Percentiles rank a stretch among this genome's conserved stretches.
phyloP scores from a whole-genome alignment of 2,113 vertebrate genomes.

The Malurus elegans region DNA sequence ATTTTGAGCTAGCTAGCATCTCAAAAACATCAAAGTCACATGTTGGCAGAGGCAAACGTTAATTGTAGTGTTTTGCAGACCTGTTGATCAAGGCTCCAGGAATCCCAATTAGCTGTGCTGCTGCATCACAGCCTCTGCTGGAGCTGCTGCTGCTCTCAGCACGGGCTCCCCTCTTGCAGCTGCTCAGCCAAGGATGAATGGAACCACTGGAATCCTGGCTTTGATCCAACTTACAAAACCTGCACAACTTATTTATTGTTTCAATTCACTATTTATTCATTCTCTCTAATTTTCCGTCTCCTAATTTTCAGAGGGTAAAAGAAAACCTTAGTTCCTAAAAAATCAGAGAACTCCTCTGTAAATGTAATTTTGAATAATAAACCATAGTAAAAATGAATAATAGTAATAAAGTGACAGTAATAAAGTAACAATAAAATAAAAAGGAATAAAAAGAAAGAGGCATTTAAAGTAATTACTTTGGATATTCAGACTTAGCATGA shows the following conservation, averaged over 20 bases:
- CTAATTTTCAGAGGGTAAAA: background rate
- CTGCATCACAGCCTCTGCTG: slow-evolving; percentile 50
- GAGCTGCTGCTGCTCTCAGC: slow-evolving; percentile 49
- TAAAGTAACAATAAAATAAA: slow-evolving; percentile 6
- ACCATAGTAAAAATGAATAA: background rate
- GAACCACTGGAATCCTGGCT: slow-evolving; percentile 32
- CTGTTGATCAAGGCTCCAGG: slow-evolving; percentile 67
- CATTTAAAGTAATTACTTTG: slow-evolving; percentile 22
- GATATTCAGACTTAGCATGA: background rate
- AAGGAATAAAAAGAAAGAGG: background rate
- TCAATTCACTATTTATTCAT: slow-evolving; percentile 29
- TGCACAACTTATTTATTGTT: slow-evolving; percentile 13
- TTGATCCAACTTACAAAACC: slow-evolving; percentile 7
- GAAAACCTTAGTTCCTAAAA: background rate
- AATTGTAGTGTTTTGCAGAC: slow-evolving; percentile 69
- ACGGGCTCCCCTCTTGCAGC: background rate
- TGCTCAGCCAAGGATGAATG: slow-evolving; percentile 60
- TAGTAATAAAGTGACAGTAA: background rate
- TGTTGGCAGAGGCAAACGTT: slow-evolving; percentile 59
- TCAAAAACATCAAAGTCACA: slow-evolving; percentile 53
- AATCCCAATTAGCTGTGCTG: slow-evolving; percentile 67
- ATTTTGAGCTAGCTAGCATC: slow-evolving; percentile 42
- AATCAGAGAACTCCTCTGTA: background rate
- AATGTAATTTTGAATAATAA: background rate
- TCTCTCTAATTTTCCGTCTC: background rate